These are phyloP conservation scores for Myopa testacea DNA, from an alignment of 2,888 invertebrate species.

Conservation along the genomic window DNA sequence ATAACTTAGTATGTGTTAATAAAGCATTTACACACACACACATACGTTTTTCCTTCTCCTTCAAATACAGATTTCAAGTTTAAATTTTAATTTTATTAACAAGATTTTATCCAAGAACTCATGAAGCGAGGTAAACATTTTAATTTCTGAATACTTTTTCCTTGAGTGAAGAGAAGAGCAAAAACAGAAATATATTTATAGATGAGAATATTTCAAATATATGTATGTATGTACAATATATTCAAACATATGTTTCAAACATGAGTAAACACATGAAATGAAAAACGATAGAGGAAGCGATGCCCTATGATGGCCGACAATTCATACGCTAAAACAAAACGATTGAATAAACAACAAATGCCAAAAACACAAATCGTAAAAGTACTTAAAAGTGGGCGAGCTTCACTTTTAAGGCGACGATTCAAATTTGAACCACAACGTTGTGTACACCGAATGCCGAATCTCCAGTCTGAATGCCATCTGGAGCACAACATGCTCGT, in stretches of 20 bases:
- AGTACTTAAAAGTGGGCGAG: no score
- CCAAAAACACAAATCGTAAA: no score
- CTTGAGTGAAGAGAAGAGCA: not conserved
- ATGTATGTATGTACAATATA: no score
- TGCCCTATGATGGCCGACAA: no score
- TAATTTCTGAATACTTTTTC: constrained; percentile 3
- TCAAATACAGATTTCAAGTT: constrained; percentile 13
- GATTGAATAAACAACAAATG: no score
- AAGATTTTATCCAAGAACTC: not conserved
- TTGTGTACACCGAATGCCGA: no score
- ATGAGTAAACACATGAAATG: not conserved
- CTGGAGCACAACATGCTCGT: no score
- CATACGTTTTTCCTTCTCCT: not conserved
- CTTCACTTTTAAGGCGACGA: no score
- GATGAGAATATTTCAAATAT: no score
- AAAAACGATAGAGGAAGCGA: not conserved
- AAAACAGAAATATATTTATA: not conserved
- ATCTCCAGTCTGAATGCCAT: no score
- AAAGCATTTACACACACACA: not conserved
- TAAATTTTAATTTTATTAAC: constrained; percentile 14
- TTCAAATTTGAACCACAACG: no score
- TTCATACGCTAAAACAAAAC: no score
- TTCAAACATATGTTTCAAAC: not conserved
- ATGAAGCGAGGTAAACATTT: not conserved
- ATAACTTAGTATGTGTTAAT: not conserved